phyloP scores from a whole-genome alignment of 2,797 vertebrate species.

The Leptoclinus maculatus region DNA sequence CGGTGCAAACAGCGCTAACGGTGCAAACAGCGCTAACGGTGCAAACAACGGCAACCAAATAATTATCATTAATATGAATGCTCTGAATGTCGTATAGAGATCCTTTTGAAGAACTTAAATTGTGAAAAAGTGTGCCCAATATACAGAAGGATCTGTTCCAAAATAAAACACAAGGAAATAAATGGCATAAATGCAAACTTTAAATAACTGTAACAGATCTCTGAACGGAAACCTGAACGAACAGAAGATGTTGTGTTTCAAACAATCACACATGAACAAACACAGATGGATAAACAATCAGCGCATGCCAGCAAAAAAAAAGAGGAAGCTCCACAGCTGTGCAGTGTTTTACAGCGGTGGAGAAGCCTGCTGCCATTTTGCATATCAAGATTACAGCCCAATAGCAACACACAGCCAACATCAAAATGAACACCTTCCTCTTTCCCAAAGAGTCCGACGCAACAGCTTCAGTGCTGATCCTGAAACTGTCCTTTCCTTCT shows the following conservation, averaged over 20 bases:
- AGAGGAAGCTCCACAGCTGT: constrained; percentile 87
- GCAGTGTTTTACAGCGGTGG: constrained; percentile 49
- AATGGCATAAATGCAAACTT: neutral
- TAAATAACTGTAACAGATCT: neutral
- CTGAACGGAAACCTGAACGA: neutral
- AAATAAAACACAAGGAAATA: neutral
- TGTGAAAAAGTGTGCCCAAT: neutral
- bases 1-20: too few relatives aligned
- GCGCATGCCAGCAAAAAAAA: constrained; percentile 70
- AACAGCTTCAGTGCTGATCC: constrained; percentile 7
- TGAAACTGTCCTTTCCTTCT: neutral
- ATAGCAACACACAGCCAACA: constrained; percentile 36
- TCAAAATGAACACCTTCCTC: constrained; percentile 68
- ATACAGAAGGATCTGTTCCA: neutral
- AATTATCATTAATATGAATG: neutral
- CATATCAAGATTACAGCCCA: constrained; percentile 81
- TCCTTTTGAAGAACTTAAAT: neutral
- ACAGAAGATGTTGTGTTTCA: constrained; percentile 18
- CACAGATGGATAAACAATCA: constrained; percentile 39
- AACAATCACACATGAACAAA: constrained; percentile 39
- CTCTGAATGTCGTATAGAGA: neutral
- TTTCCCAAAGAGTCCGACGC: constrained; percentile 51
- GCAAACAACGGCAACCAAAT: too few relatives aligned
- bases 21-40: too few relatives aligned
- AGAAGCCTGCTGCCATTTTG: constrained; percentile 72